Conservation (phyloP, 1,140 invertebrate species). For the Drosophila lowei region DNA sequence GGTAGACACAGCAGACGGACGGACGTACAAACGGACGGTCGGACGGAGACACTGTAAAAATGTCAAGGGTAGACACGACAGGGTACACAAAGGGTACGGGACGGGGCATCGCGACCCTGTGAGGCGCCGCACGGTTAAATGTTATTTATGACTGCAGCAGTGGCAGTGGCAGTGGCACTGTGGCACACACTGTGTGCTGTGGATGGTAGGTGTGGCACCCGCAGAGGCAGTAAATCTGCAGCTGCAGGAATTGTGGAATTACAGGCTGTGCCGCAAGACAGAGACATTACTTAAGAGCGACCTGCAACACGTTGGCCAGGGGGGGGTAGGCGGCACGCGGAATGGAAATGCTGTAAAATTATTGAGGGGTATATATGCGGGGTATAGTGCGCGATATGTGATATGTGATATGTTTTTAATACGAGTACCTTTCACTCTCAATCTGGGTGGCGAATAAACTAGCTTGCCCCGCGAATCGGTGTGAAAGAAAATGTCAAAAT, state of each 20-base stretch:
- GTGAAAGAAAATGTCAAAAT: slow-evolving; percentile 90
- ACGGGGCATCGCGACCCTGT: no score
- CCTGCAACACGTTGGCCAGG: slow-evolving; percentile 1
- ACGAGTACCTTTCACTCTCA: slow-evolving; percentile 88
- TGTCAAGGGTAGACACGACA: slow-evolving; percentile 64
- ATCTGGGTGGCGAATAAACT: slow-evolving; percentile 87
- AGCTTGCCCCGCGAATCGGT: slow-evolving; percentile 90
- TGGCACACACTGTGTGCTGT: not conserved
- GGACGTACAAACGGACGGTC: no score
- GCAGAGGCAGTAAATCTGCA: slow-evolving; percentile 55
- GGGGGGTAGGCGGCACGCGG: no score
- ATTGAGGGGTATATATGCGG: slow-evolving; percentile 6
- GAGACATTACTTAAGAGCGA: slow-evolving; percentile 60
- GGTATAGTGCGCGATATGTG: slow-evolving; percentile 31
- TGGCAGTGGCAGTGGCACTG: no score
- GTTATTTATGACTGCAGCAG: slow-evolving; percentile 75
- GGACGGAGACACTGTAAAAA: slow-evolving; percentile 59
- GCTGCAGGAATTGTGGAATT: slow-evolving; percentile 43
- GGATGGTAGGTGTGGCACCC: slow-evolving; percentile 11
- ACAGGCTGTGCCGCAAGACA: slow-evolving; percentile 43
- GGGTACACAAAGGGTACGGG: slow-evolving; percentile 12
- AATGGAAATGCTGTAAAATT: not conserved
- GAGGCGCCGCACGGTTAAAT: slow-evolving; percentile 55
- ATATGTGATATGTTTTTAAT: slow-evolving; percentile 41
- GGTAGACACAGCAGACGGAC: slow-evolving; percentile 31